A percentile compares a stretch with the other conserved stretches of the same genome.
phyloP scores from a whole-genome alignment of 2,797 vertebrate genomes.

The Rousettus madagascariensis region DNA sequence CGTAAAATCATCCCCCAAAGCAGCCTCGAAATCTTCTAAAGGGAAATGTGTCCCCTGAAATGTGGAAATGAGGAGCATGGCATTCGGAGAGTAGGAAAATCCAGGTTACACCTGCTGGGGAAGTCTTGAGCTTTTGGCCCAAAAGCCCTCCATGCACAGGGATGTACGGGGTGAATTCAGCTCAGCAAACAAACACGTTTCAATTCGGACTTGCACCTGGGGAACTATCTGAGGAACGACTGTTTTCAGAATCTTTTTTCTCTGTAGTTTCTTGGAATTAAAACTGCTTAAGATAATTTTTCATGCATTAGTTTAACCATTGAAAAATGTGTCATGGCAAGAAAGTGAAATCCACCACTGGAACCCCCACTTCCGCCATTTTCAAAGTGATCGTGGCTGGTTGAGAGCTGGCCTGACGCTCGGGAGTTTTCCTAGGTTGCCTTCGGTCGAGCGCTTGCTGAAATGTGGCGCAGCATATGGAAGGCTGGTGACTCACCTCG shows the following conservation, averaged over 20 bases:
- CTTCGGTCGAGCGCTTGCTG: background rate
- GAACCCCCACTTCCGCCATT: background rate
- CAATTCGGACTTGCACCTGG: background rate
- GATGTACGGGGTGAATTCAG: background rate
- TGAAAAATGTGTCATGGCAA: background rate
- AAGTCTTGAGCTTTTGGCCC: background rate
- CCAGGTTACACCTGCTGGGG: too few relatives aligned
- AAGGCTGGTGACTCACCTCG: constrained; percentile 27
- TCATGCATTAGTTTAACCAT: background rate
- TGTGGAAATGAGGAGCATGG: background rate
- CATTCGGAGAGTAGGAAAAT: background rate
- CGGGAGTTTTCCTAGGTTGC: constrained; percentile 34
- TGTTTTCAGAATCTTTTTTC: background rate
- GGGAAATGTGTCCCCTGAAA: background rate
- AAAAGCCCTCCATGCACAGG: background rate
- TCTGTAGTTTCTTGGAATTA: background rate
- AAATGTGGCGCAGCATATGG: constrained; percentile 18
- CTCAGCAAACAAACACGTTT: background rate
- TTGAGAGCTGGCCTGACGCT: background rate
- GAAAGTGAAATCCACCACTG: background rate
- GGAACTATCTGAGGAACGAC: background rate
- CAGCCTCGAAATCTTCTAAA: background rate
- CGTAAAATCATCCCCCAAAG: background rate
- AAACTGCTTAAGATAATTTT: background rate
- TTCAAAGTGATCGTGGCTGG: constrained; percentile 9